Conservation (phyloP, 2,113 vertebrate species). For the Polypterus bichir region DNA sequence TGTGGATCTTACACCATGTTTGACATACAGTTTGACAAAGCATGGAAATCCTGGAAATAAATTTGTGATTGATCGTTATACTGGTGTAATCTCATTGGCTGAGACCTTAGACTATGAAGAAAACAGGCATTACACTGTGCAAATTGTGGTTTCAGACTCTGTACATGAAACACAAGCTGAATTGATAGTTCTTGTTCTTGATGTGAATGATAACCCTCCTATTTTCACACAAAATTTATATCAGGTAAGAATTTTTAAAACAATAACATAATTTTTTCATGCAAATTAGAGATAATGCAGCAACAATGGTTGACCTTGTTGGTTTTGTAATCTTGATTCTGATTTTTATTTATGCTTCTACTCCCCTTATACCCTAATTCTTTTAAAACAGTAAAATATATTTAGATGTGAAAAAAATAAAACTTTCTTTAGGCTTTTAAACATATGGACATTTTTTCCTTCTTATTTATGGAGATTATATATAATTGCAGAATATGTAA, state of each 20-base stretch:
- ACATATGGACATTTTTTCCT: no score
- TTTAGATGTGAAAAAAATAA: no score
- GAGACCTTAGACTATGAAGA: conserved; percentile 70
- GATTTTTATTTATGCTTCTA: conserved; percentile 9
- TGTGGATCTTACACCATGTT: conserved; percentile 57
- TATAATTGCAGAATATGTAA: no score
- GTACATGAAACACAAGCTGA: conserved; percentile 55
- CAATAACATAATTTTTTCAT: no score
- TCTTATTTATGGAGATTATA: no score
- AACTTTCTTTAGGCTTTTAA: no score
- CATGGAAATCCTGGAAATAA: conserved; percentile 40
- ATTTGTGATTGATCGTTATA: conserved; percentile 62
- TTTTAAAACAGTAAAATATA: no score
- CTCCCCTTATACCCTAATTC: background rate
- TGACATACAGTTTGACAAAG: conserved; percentile 63
- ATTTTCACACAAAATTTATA: conserved; percentile 68
- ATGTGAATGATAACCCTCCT: conserved; percentile 80
- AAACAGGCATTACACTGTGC: conserved; percentile 40
- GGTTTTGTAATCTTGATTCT: conserved; percentile 1
- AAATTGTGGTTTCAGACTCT: conserved; percentile 62
- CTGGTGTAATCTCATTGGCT: conserved; percentile 55
- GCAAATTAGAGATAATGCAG: no score
- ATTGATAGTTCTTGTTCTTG: conserved; percentile 56
- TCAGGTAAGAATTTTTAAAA: conserved; percentile 41
- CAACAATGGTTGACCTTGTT: background rate